Base-by-base conservation (phyloP, 1,140 invertebrate species). In the Drosophila paulistorum region DNA sequence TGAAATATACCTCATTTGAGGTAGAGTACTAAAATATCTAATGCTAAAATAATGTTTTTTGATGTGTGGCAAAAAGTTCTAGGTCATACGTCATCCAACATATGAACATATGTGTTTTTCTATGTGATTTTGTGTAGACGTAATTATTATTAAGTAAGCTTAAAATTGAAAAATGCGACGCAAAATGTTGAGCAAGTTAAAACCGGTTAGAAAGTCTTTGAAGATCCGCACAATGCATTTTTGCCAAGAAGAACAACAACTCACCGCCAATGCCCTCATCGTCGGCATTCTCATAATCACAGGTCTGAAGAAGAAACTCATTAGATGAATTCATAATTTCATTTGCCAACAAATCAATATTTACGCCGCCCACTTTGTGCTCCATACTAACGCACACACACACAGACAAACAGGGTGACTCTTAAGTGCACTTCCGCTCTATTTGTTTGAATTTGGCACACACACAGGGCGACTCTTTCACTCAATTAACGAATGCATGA, bases 211-310 rank as follows among this genome's bases (percentile, higher is more conserved):
- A 57, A 57, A 57, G 54, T 57, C 45, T 33, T 33, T n/a, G 17
- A 33, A 23, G 17, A 57, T 63, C 10, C 10, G 7, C 37, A 4
- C 11, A 30, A 10, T 64, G 30, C 42, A 64, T 14, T 63, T 64
- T 54, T 35, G 61, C 30, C 30, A 30, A 30, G 30, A 30, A 14
- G 42, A 23, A 51, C 9, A 54, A 51, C 17, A 54, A 68, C 83
- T 86, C 59, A 86, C 83, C 83, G 76, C 83, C 83, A 79, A 87
- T 89, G 59, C 83, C 83, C 63, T 87, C 83, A 55, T 87, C 83
- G 30, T 86, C 79, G 9, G 33, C 57, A 35, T 68, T 66, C 48
- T 80, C 79, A 51, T 61, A 85, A 62, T 85, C 75, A 37, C 68
- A 68, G 35, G 20, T 71, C 30, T 14, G 62, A 39, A 74, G 63